Evolutionary conservation across 37 sponge, comb jelly and placozoan species (phyloP), one percentile per base, ranked within the genome.

Genomic region (Ianthella basta): DNA sequence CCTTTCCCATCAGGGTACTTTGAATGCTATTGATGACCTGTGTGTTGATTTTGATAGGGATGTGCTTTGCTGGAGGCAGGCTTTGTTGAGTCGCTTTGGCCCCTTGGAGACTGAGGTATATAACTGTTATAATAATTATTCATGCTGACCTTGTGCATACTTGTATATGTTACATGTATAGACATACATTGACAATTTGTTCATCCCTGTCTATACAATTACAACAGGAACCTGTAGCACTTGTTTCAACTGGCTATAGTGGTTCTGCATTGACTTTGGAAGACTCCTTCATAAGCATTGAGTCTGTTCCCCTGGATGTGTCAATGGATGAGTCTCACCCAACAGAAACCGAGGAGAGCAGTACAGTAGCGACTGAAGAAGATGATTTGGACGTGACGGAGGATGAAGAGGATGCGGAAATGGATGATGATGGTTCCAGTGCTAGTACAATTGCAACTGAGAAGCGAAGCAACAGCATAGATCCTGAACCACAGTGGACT

Each of bases 11-110:
- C 72, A 70, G 36, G 33, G 35, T 6, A 70, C 72, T 70, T 70
- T 70, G 72, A 70, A 70, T 33, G 36, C 36, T 3, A 70, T 70
- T 70, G 72, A 70, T 70, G 72, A 70, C 1, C 36, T 34, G 33
- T 70, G 20, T 34, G 33, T 5, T 29, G 72, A 33, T 5, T 70
- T 34, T 33, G 36, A 70, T 12, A 12, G 15, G 36, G 35, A 27
- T 70, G 72, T 70, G 72, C 36, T 70, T 16, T 4, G 6, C 36
- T 70, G 72, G 72, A 2, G 37, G 3, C 1, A 70, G 4, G 5
- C 32, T 10, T 5, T 70, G 72, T 29, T 20, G 20, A 33, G 29
- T 35, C 37, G 4, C 32, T 33, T 70, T 18, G 20, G 10, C 50
- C 50, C 50, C 6, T 70, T 34, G 33, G 10, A 13, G 35, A 27